These are phyloP conservation scores for Desoria tigrina DNA, from an alignment of 2,888 invertebrate genomes.

Conservation along the genomic window DNA sequence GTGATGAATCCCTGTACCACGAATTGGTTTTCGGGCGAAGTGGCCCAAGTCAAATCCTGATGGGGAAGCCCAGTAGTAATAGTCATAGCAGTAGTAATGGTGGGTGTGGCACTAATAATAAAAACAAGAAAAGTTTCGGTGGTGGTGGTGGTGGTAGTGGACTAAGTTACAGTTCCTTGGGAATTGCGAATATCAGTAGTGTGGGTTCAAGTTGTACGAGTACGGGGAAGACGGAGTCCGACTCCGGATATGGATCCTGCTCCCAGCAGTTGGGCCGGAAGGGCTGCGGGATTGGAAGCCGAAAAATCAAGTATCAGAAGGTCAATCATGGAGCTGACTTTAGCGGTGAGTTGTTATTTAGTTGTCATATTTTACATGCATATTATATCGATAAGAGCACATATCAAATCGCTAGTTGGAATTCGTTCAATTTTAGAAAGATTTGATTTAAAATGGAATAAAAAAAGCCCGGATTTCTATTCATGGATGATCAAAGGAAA, in stretches of 20 bases:
- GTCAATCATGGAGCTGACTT: conserved; percentile 52
- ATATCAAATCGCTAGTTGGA: not conserved
- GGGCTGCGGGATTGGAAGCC: conserved; percentile 41
- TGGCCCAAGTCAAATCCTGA: conserved; percentile 11
- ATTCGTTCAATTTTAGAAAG: not conserved
- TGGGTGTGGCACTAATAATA: not conserved
- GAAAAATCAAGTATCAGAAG: conserved; percentile 52
- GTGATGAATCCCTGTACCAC: conserved; percentile 53
- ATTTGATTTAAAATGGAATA: no score
- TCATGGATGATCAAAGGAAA: no score
- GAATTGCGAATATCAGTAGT: conserved; percentile 35
- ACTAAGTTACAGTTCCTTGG: conserved; percentile 27
- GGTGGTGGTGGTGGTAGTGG: conserved; percentile 6
- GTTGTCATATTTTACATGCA: no score
- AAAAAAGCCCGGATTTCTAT: no score
- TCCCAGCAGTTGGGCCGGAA: conserved; percentile 42
- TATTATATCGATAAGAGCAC: no score
- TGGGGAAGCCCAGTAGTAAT: conserved; percentile 8
- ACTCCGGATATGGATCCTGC: conserved; percentile 43
- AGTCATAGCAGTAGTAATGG: not conserved
- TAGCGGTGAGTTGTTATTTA: conserved; percentile 43
- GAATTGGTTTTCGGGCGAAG: conserved; percentile 50
- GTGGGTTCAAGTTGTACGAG: conserved; percentile 42
- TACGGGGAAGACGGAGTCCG: conserved; percentile 42
- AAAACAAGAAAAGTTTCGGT: conserved; percentile 1